Base-by-base conservation (phyloP, 2,888 invertebrate species). In the Leistus spinibarbis region DNA sequence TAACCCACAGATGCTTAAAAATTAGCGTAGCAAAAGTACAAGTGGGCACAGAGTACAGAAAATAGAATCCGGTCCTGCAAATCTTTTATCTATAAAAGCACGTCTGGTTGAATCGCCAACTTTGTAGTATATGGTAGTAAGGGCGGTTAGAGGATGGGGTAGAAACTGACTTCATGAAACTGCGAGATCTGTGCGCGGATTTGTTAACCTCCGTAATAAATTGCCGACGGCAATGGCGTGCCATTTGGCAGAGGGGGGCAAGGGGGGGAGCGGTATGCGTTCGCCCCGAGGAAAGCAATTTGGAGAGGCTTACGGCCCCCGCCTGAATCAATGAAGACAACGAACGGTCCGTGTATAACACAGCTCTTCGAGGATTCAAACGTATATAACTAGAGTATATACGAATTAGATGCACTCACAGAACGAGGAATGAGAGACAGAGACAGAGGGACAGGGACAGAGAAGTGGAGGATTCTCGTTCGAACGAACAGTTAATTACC, bases 271-370 rank as follows among this genome's bases (percentile, higher is more conserved):
- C 69, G 82, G 83, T 81, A 82, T 54, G 62, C 53, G 23, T 23
- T 60, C 22, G 60, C 27, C 53, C 22, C 66, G 69, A 64, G 66
- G 76, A 82, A 83, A 83, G 82, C 84, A 84, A 84, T 85, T 85
- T 84, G 81, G 81, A 80, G 79, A 79, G 82, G 84, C 83, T 84
- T 84, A 83, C 80, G 80, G 65, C 54, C 71, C 56, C 66, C 70
- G 71, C 66, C 62, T 27, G 82, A 84, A 84, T 84, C 84, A 84
- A 84, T 84, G 84, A 83, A 84, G 83, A 82, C 80, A 80, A 79
- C 80, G 73, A 80, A 79, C 80, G 73, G 67, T 62, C 67, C 60
- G 62, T 60, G 73, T 67, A 62, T 40, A 40, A 40, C 40, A 73
- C 73, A n/a, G 22, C 64, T 64, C 57, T 57, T 10, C 64, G 10